Percentiles rank a stretch among this genome's conserved stretches.
These are phyloP conservation scores for Conger conger DNA, from an alignment of 2,113 vertebrate genomes.

Conservation along the genomic window DNA sequence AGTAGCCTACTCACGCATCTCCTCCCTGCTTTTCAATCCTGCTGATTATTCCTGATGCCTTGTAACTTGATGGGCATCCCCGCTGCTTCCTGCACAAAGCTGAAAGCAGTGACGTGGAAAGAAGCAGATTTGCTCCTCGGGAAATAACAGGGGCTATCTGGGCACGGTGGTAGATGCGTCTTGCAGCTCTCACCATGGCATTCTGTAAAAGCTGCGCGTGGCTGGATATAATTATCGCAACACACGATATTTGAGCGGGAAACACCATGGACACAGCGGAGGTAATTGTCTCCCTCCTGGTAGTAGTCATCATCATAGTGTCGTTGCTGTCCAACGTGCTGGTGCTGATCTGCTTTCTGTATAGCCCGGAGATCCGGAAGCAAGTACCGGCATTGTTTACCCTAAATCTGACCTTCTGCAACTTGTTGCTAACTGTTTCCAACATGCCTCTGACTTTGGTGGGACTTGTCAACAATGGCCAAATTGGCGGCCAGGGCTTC, in stretches of 20 bases:
- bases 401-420: slow-evolving; percentile 95
- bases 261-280: slow-evolving; percentile 87
- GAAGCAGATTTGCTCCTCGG: slow-evolving; percentile 53
- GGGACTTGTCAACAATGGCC: slow-evolving; percentile 79
- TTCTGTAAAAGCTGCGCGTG: slow-evolving; percentile 39
- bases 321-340: slow-evolving; percentile 94
- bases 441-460: slow-evolving; percentile 96
- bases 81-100: slow-evolving; percentile 54
- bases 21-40: slow-evolving; percentile 45
- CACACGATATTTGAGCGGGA: slow-evolving; percentile 53
- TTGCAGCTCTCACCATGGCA: slow-evolving; percentile 49
- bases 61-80: slow-evolving; percentile 61
- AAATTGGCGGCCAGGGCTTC: slow-evolving; percentile 77
- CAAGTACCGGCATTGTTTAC: slow-evolving; percentile 94
- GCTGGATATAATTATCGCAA: slow-evolving; percentile 51
- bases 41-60: slow-evolving; percentile 45
- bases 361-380: slow-evolving; percentile 89
- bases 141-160: slow-evolving; percentile 55
- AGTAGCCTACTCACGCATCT: slow-evolving; percentile 45
- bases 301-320: slow-evolving; percentile 83
- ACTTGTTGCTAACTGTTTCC: slow-evolving; percentile 89
- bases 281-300: slow-evolving; percentile 74
- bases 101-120: slow-evolving; percentile 70
- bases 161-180: slow-evolving; percentile 53
- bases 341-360: slow-evolving; percentile 94